Evolutionary conservation across 2,797 vertebrate genomes (phyloP), one percentile per base, ranked within the genome.

Genomic region (Malurus leucopterus): DNA sequence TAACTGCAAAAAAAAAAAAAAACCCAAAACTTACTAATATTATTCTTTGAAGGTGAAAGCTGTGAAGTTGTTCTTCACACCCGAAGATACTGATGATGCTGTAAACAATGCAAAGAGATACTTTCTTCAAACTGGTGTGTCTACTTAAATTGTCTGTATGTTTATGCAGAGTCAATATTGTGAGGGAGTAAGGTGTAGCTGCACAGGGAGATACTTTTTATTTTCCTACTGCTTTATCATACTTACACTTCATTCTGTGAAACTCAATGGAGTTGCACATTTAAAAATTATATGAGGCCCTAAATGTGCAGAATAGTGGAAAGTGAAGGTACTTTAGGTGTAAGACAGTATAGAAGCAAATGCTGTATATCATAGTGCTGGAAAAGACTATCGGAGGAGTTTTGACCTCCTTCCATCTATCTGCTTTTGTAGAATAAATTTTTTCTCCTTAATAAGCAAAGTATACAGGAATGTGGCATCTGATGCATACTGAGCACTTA

Each of bases 91-190:
- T 5, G 97, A 98, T 58, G 98, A 99, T 88, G 98, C 98, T 93
- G 97, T 98, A 64, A 99, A 98, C 85, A 97, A 96, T 4, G 98
- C 99, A 3, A 99, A 99, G 96, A 97, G 96, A 92, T 98, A 98
- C 96, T 99, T 99, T 95, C 96, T 98, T 92, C 97, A 98, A 91
- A 99, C 98, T 47, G 98, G 99, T 99, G 95, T 90, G 95, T 93
- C 41, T 43, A 34, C 6, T 49, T 84, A 81, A 67, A 47, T 78
- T 59, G 22, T 70, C 38, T 46, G 1, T 68, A 1, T 44, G 18
- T 59, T 88, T 82, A 49, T 82, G 86, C 26, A 41, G 61, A 46
- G 12, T 63, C 2, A 1, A 5, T 71, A 26, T 49, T 71, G 11
- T 49, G 22, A 32, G 15, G 12, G 14, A 54, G 9, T 71, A 59